Conservation (phyloP, 2,888 invertebrate genomes). For the Spilosoma lubricipeda region DNA sequence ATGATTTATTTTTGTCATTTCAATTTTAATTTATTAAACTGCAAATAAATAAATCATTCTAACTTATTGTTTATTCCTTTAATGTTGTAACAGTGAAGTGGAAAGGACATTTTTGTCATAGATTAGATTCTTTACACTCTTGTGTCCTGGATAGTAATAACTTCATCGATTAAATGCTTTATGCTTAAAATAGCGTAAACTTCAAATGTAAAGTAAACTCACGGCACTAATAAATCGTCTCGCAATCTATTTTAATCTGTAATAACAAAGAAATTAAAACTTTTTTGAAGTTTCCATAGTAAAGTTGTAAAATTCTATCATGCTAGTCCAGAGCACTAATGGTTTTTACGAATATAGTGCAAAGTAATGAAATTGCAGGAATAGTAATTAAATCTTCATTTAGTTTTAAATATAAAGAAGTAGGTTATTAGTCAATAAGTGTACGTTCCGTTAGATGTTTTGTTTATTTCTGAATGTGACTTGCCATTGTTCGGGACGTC, state of each 20-base stretch:
- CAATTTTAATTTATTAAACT: neutral
- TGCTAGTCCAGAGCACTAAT: neutral
- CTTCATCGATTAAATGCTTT: neutral
- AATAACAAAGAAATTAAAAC: neutral
- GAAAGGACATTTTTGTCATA: neutral
- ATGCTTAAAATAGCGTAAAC: neutral
- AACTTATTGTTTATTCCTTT: too few relatives aligned
- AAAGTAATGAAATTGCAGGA: neutral
- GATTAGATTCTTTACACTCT: neutral
- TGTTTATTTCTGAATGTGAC: conserved; percentile 23
- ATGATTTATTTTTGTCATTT: neutral
- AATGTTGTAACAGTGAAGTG: neutral
- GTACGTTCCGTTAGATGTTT: conserved; percentile 7
- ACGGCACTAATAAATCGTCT: neutral
- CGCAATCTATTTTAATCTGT: neutral
- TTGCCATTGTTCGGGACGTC: conserved; percentile 41
- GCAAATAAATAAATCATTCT: neutral
- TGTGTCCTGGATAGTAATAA: neutral
- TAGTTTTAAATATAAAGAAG: neutral
- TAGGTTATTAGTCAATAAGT: neutral
- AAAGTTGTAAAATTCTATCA: neutral
- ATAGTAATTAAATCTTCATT: neutral
- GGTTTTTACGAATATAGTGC: neutral
- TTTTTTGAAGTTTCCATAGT: neutral
- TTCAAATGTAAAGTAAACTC: neutral